Evolutionary conservation across 2,888 invertebrate species (phyloP).

Genomic region (Patella ulyssiponensis): DNA sequence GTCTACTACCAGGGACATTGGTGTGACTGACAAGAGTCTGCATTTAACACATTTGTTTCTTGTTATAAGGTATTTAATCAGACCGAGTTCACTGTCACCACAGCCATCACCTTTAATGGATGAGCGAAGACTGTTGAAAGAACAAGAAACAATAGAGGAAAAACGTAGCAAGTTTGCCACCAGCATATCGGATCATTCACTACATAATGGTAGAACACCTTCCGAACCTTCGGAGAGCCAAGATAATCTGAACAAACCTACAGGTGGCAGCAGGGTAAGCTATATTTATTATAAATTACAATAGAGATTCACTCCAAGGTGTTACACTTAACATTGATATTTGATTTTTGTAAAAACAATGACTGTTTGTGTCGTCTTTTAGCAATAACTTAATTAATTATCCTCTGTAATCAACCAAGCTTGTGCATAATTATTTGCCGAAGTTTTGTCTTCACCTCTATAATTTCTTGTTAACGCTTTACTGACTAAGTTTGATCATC

Average conservation of each 20-base stretch:
- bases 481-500: too few species aligned
- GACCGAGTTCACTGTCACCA: constrained; percentile 87
- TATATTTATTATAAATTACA: too few species aligned
- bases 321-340: not conserved
- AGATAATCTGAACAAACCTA: constrained; percentile 39
- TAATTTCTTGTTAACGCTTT: too few species aligned
- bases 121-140: constrained; percentile 55
- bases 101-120: constrained; percentile 70
- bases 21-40: too few species aligned
- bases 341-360: too few species aligned
- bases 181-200: not conserved
- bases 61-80: constrained; percentile 84
- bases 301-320: not conserved
- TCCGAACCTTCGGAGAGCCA: constrained; percentile 11
- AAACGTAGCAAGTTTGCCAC: not conserved
- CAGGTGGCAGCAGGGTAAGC: constrained; percentile 31
- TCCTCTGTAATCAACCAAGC: too few species aligned
- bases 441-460: too few species aligned
- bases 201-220: not conserved
- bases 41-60: constrained; percentile 36
- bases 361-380: too few species aligned
- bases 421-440: too few species aligned
- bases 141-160: constrained; percentile 27
- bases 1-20: too few species aligned
- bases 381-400: too few species aligned